Conservation (phyloP, 1,140 invertebrate genomes). For the Mamestra configurata region DNA sequence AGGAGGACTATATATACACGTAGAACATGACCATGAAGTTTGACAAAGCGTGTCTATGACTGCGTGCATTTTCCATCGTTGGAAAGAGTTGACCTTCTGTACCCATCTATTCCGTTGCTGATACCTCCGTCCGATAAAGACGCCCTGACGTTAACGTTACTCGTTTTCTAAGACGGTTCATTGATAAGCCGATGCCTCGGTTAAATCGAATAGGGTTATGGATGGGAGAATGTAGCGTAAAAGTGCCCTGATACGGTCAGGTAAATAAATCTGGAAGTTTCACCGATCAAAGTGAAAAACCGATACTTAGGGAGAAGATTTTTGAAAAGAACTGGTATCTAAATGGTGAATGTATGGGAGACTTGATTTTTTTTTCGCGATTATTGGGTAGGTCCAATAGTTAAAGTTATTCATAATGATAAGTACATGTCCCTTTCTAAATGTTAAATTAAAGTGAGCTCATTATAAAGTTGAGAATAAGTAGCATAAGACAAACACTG, state of each 20-base stretch:
- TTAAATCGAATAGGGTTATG: constrained; percentile 43
- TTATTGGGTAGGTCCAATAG: no score
- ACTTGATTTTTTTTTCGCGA: no score
- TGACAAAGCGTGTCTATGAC: no score
- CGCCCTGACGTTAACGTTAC: constrained; percentile 16
- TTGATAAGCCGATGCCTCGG: constrained; percentile 19
- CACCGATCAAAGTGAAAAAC: background rate
- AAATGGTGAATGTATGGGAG: no score
- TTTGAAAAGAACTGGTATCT: background rate
- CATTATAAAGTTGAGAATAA: background rate
- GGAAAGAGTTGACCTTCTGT: no score
- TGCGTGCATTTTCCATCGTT: no score
- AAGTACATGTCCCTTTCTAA: no score
- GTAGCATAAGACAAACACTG: constrained; percentile 9
- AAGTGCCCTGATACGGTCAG: constrained; percentile 3
- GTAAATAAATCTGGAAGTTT: constrained; percentile 31
- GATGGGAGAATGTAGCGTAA: constrained; percentile 30
- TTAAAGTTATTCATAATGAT: no score
- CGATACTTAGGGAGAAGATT: background rate
- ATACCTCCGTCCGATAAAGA: constrained; percentile 36
- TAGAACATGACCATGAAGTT: no score
- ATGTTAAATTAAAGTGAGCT: background rate
- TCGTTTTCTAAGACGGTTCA: constrained; percentile 30
- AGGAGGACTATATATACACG: no score
- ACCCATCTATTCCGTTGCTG: background rate